Percentiles rank a stretch among this genome's conserved stretches.
Evolutionary conservation across 2,888 invertebrate species (phyloP).

Genomic region (Volucella bombylans): DNA sequence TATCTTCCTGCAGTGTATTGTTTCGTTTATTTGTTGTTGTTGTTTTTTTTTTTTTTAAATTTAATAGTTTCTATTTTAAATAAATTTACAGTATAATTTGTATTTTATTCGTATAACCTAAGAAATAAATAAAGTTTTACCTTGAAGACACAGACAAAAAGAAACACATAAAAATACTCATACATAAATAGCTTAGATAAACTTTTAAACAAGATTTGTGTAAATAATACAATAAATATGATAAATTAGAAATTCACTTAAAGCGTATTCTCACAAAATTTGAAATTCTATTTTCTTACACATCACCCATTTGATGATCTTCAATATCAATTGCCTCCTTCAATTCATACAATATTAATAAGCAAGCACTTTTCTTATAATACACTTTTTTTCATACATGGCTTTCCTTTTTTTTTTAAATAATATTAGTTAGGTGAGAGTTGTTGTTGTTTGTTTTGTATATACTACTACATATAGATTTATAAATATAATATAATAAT

Average conservation of each 20-base stretch:
- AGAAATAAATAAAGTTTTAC: conserved; percentile 13
- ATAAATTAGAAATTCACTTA: conserved; percentile 57
- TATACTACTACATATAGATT: conserved; percentile 61
- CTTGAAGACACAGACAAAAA: conserved; percentile 21
- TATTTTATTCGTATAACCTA: neutral
- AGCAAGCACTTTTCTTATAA: conserved; percentile 70
- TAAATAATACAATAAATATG: conserved; percentile 24
- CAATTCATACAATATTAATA: conserved; percentile 47
- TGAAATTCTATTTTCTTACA: conserved; percentile 31
- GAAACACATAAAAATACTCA: conserved; percentile 30
- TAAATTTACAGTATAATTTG: neutral
- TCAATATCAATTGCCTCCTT: conserved; percentile 33
- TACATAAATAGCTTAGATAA: conserved; percentile 53
- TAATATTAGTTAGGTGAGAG: conserved; percentile 52
- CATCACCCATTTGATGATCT: conserved; percentile 24
- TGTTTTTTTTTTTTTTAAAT: neutral
- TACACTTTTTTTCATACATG: conserved; percentile 51
- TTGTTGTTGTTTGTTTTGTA: conserved; percentile 24
- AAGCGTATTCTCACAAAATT: conserved; percentile 68
- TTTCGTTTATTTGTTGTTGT: neutral
- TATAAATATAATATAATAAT: conserved; percentile 64
- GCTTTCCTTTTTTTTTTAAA: conserved; percentile 17
- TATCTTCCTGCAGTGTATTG: neutral
- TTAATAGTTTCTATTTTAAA: neutral
- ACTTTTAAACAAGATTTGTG: conserved; percentile 40